Base-by-base conservation (phyloP, 2,797 vertebrate genomes). In the Acrossocheilus wenchowensis region DNA sequence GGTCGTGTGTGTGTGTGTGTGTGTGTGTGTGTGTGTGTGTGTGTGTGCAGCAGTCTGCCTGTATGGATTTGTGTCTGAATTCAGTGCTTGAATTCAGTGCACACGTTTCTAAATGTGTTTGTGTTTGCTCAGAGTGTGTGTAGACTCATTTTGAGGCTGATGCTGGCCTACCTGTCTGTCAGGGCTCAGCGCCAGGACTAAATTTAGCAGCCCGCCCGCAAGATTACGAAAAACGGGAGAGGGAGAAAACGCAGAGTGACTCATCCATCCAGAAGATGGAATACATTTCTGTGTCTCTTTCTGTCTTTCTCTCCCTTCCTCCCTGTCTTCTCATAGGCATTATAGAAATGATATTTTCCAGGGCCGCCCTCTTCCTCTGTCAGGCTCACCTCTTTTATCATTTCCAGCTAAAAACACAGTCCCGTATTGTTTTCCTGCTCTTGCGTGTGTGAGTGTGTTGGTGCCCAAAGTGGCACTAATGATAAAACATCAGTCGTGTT, bases 351-450 rank as follows among this genome's bases (percentile, higher is more conserved):
- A 86, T 77, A 30, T 88, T 66, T 83, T 77, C 79, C 86, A 83
- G 87, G 82, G 87, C 79, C 66, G 41, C 64, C 79, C 87, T 81
- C 75, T 88, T 87, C 87, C 87, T 86, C 88, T 82, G 23, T 54
- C 34, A 77, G 52, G 48, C 71, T 87, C 84, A 81, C 45, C 86
- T 72, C 82, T 82, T 88, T 87, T 90, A 92, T 88, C 84, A 89
- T 87, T 91, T 93, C 89, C 92, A 92, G 93, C 90, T 93, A 90
- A 93, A 92, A 89, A 91, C 94, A 90, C 26, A 52, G 92, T 91
- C 92, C 94, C 92, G 92, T 94, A 93, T 95, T 94, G 95, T 95
- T 95, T 93, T 94, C 94, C 92, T 92, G 90, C 88, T 91, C 89
- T 82, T 91, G 87, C 83, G 21, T 92, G 89, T 78, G 68, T 83